phyloP scores from a whole-genome alignment of 2,113 vertebrate species.

The Scomber japonicus region DNA sequence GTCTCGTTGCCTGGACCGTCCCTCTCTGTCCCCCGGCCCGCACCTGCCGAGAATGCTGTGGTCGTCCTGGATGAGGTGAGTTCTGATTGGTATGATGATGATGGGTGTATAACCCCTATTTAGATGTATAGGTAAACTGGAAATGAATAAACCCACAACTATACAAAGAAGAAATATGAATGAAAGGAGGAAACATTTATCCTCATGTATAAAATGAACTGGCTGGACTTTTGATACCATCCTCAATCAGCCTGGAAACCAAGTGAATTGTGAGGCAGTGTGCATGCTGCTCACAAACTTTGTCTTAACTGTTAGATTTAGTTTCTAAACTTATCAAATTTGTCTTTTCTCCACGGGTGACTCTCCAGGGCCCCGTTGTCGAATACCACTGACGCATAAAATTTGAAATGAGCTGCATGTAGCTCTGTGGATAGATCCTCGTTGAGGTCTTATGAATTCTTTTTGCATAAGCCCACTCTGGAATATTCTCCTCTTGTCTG shows the following conservation, averaged over 20 bases:
- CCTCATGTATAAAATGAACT: not conserved
- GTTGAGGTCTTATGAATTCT: constrained; percentile 61
- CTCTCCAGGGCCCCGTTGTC: constrained; percentile 54
- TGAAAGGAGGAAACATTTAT: constrained; percentile 6
- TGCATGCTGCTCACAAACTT: constrained; percentile 31
- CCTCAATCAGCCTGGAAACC: constrained; percentile 32
- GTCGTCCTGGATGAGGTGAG: constrained; percentile 91
- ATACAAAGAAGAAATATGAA: not conserved
- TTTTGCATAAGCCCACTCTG: constrained; percentile 56
- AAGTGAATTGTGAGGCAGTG: constrained; percentile 24
- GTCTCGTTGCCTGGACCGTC: constrained; percentile 93
- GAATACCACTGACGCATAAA: constrained; percentile 67
- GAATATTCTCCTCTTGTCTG: constrained; percentile 63
- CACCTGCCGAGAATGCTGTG: constrained; percentile 86
- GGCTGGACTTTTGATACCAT: constrained; percentile 18
- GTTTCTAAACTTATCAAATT: constrained; percentile 62
- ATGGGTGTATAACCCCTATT: not conserved
- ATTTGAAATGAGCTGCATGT: constrained; percentile 53
- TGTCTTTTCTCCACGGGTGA: constrained; percentile 43
- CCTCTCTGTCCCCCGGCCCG: constrained; percentile 91
- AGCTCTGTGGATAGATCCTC: constrained; percentile 44
- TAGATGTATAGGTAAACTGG: not conserved
- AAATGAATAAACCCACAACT: not conserved
- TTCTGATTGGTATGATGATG: not conserved
- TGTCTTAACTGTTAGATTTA: constrained; percentile 35